phyloP scores from a whole-genome alignment of 2,888 invertebrate genomes.

The Nipponacmea schrenckii region DNA sequence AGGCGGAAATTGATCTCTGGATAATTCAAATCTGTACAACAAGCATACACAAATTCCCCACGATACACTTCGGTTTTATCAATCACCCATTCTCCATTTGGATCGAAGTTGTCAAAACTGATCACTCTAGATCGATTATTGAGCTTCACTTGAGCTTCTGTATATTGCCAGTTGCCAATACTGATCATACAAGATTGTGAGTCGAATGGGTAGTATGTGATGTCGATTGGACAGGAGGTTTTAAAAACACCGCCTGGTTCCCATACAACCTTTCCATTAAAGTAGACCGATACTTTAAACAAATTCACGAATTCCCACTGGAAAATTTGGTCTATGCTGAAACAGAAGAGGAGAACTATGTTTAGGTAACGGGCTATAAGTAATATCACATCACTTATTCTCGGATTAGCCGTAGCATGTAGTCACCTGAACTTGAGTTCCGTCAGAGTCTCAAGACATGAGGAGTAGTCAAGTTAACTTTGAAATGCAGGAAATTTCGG shows the following conservation, averaged over 20 bases:
- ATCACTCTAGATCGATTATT: conserved; percentile 23
- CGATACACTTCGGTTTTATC: conserved; percentile 30
- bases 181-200: conserved; percentile 41
- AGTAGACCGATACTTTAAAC: conserved; percentile 37
- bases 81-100: conserved; percentile 49
- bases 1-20: conserved; percentile 32
- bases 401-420: not conserved
- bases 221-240: conserved; percentile 44
- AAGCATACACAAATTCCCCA: conserved; percentile 35
- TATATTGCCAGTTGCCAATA: conserved; percentile 48
- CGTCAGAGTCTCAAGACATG: no score
- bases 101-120: conserved; percentile 37
- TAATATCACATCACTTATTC: no score
- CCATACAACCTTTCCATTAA: conserved; percentile 40
- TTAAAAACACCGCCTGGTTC: conserved; percentile 46
- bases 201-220: conserved; percentile 47
- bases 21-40: conserved; percentile 38
- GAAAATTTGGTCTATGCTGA: conserved; percentile 43
- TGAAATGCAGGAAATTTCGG: no score
- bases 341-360: no score
- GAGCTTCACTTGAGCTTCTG: conserved; percentile 34
- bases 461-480: no score
- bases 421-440: no score
- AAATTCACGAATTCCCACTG: conserved; percentile 34
- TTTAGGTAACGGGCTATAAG: no score